These are phyloP conservation scores for Campaea margaritaria DNA, from an alignment of 2,888 invertebrate species.

Conservation along the genomic window DNA sequence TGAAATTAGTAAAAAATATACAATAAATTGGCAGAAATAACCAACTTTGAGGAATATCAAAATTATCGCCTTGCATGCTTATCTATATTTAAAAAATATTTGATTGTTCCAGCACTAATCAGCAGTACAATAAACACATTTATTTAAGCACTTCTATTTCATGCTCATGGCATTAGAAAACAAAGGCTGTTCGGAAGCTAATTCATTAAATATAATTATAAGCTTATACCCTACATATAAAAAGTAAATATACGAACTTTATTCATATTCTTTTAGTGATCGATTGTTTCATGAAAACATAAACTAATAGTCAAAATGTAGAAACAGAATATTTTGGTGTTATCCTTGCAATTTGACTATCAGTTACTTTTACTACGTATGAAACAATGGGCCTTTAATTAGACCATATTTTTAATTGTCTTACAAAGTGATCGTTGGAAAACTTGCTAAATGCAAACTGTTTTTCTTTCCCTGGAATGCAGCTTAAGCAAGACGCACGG, in stretches of 20 bases:
- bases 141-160: neutral
- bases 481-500: conserved; percentile 77
- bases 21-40: conserved; percentile 38
- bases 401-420: conserved; percentile 1
- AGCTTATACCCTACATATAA: neutral
- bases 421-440: conserved; percentile 5
- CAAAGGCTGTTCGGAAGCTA: neutral
- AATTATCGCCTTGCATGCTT: conserved; percentile 57
- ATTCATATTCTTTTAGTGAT: too few species aligned
- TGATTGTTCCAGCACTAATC: conserved; percentile 11
- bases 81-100: conserved; percentile 41
- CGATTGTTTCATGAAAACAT: too few species aligned
- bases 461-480: conserved; percentile 72
- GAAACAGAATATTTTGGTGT: too few species aligned
- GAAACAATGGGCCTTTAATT: too few species aligned
- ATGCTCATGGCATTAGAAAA: neutral
- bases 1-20: neutral
- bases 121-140: neutral
- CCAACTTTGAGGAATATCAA: conserved; percentile 77
- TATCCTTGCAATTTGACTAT: too few species aligned
- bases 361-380: too few species aligned
- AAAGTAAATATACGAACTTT: neutral
- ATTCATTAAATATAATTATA: neutral
- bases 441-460: conserved; percentile 48
- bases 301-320: too few species aligned